Evolutionary conservation across 2,888 invertebrate genomes (phyloP), one percentile per base, ranked within the genome.

Genomic region (Drosophila subsilvestris): DNA sequence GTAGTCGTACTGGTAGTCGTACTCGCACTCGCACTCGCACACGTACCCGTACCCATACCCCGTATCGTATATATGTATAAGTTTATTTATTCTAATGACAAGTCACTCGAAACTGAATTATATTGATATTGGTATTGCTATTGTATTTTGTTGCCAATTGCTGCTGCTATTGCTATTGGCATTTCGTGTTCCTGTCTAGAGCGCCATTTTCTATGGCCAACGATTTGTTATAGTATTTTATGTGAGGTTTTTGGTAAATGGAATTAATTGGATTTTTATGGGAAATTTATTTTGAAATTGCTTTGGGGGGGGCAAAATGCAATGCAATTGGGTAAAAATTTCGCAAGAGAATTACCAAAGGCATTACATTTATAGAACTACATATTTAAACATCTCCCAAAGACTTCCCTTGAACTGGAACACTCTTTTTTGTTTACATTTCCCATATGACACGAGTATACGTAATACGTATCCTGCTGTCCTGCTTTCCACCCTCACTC

Each of bases 101-200:
- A 54, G 53, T 66, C 57, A 79, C 63, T 72, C 74, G 86, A 73
- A 82, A 88, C 77, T 71, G 59, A 71, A 65, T 88, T 69, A 65
- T 70, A 61, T 63, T 63, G 65, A 62, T 72, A 75, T 67, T 48
- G 51, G 63, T 66, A 70, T 80, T 72, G 71, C 55, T 50, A 49
- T 67, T 62, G n/a, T n/a, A n/a, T n/a, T n/a, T n/a, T n/a, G 50
- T 44, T 53, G 49, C 47, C 12, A 32, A 12, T 37, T 37, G 32
- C 54, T 48, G 45, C 42, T 25, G 9, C 57, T 57, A 62, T 75
- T 58, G 55, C 63, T 37, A 37, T 37, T 37, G 37, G 37, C 37
- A 37, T 37, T 37, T 37, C 37, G 37, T 54, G 76, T 58, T 63
- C 63, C 65, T 29, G 65, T 66, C 69, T 60, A 43, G 67, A 53